Evolutionary conservation across 1,140 invertebrate species (phyloP).

Genomic region (Drusus annulatus): DNA sequence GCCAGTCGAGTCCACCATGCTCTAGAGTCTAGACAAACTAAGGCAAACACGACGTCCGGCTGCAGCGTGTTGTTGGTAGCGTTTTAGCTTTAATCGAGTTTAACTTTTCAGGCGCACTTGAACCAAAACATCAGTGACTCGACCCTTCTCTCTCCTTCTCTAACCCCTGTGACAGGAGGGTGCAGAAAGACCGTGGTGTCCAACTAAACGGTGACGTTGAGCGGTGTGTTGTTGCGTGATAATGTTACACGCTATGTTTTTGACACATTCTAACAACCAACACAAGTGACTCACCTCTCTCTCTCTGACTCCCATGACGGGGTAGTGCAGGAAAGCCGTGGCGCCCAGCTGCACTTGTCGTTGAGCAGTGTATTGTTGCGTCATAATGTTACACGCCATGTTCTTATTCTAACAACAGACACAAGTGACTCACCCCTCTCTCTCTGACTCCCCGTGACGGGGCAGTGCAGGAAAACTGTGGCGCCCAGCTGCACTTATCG

Average conservation of each 20-base stretch:
- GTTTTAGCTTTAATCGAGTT: too few species aligned
- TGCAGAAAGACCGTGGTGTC: conserved; percentile 71
- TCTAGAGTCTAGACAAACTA: too few species aligned
- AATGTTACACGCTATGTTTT: too few species aligned
- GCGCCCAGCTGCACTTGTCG: conserved; percentile 64
- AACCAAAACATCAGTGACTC: neutral
- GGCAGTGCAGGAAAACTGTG: conserved; percentile 70
- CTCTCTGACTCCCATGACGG: conserved; percentile 66
- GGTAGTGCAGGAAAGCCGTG: conserved; percentile 70
- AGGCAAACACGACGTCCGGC: too few species aligned
- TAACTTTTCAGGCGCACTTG: too few species aligned
- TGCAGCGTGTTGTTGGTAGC: too few species aligned
- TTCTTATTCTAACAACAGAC: too few species aligned
- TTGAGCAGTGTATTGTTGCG: too few species aligned
- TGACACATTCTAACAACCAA: too few species aligned
- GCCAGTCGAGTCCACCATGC: too few species aligned
- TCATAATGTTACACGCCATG: too few species aligned
- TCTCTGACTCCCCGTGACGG: conserved; percentile 67
- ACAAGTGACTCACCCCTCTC: conserved; percentile 50
- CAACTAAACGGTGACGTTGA: conserved; percentile 70
- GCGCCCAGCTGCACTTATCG: conserved; percentile 64
- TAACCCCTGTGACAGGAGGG: conserved; percentile 69
- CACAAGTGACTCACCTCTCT: conserved; percentile 50
- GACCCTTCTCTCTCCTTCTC: conserved; percentile 59
- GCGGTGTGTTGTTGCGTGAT: conserved; percentile 59